A percentile compares a stretch with the other conserved stretches of the same genome.
phyloP scores from a whole-genome alignment of 2,888 invertebrate genomes.

The Drosophila nr. perissopoda region DNA sequence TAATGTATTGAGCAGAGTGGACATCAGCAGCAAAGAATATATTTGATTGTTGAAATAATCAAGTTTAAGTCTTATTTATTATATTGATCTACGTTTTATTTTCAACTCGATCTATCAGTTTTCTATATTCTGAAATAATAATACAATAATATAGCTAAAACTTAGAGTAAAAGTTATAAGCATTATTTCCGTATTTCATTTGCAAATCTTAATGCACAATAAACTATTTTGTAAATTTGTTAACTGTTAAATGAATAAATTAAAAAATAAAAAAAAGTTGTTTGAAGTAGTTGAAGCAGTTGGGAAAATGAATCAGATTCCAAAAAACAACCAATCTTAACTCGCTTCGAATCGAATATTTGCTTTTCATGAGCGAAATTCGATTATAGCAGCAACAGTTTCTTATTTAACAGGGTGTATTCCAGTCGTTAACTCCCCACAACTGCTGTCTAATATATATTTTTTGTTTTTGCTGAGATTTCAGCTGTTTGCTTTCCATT shows the following conservation, averaged over 20 bases:
- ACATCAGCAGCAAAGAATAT: neutral
- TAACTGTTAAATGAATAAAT: too few species aligned
- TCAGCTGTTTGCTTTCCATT: slow-evolving; percentile 68
- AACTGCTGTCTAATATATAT: neutral
- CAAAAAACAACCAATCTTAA: neutral
- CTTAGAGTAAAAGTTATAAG: neutral
- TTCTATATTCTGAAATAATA: neutral
- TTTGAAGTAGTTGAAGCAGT: too few species aligned
- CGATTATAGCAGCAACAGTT: neutral
- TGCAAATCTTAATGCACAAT: too few species aligned
- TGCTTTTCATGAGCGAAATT: neutral
- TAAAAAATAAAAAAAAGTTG: too few species aligned
- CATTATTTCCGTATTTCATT: too few species aligned
- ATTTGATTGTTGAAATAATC: neutral
- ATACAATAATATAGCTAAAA: neutral
- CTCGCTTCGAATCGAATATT: neutral
- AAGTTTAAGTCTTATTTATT: neutral
- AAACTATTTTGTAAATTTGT: too few species aligned
- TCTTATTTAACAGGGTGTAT: neutral
- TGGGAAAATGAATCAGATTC: neutral
- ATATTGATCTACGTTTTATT: neutral
- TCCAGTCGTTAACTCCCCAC: neutral
- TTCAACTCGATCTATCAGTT: neutral
- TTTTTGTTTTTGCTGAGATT: slow-evolving; percentile 35
- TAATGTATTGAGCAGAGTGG: neutral